Conservation (phyloP, 1,140 invertebrate genomes). For the Epicauta chinensis region DNA sequence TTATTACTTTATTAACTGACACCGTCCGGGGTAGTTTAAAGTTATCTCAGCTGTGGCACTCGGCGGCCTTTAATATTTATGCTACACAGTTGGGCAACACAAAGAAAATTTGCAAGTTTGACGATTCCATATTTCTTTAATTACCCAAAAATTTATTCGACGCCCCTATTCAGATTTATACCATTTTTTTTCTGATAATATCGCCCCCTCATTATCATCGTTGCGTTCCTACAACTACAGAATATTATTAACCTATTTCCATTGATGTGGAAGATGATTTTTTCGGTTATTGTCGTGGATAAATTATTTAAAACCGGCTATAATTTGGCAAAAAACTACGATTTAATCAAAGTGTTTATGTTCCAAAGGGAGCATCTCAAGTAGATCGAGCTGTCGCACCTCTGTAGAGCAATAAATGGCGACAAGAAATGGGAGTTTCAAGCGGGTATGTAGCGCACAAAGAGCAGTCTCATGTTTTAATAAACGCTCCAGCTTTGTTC, state of each 20-base stretch:
- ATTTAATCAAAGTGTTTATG: too few species aligned
- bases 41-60: constrained; percentile 34
- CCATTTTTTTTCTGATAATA: too few species aligned
- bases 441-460: neutral
- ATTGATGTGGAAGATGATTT: too few species aligned
- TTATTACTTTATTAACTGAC: constrained; percentile 39
- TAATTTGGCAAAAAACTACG: too few species aligned
- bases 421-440: constrained; percentile 9
- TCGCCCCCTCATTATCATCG: too few species aligned
- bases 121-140: neutral
- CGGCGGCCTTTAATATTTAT: constrained; percentile 32
- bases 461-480: constrained; percentile 16
- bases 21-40: constrained; percentile 31
- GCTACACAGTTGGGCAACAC: constrained; percentile 9
- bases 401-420: constrained; percentile 13
- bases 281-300: too few species aligned
- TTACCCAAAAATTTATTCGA: too few species aligned
- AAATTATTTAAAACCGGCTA: too few species aligned
- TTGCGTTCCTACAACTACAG: too few species aligned
- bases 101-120: constrained; percentile 10
- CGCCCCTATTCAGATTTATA: too few species aligned
- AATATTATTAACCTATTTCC: too few species aligned
- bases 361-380: too few species aligned
- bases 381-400: neutral
- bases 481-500: constrained; percentile 17